A percentile compares a stretch with the other conserved stretches of the same genome.
phyloP scores from a whole-genome alignment of 2,113 vertebrate genomes.

The Podilymbus podiceps region DNA sequence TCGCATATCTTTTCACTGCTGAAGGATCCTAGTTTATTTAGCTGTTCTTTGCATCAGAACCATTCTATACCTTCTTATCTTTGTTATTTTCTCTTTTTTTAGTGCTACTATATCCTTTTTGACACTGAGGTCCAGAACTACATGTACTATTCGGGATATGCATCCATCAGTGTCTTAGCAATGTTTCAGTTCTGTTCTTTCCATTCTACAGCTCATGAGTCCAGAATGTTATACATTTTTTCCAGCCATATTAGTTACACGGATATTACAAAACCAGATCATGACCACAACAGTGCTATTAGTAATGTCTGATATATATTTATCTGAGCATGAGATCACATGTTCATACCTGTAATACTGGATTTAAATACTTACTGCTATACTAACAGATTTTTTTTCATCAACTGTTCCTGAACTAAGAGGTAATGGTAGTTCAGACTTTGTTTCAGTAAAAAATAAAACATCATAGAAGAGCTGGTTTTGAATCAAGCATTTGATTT shows the following conservation, averaged over 20 bases:
- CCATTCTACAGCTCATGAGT: background rate
- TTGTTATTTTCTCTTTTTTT: background rate
- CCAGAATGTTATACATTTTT: background rate
- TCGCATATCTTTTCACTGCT: background rate
- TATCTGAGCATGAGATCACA: background rate
- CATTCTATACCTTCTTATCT: background rate
- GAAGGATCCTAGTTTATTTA: background rate
- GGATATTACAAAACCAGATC: background rate
- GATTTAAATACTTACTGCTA: background rate
- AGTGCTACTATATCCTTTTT: background rate
- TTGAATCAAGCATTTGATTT: background rate
- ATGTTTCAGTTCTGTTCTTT: background rate
- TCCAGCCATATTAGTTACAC: background rate
- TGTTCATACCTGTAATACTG: background rate
- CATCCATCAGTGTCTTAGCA: background rate
- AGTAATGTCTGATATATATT: background rate
- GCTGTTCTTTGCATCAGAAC: background rate
- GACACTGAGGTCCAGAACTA: background rate
- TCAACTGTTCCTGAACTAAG: background rate
- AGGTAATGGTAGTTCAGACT: background rate
- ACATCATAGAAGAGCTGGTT: background rate
- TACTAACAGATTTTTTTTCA: background rate
- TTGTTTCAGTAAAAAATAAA: background rate
- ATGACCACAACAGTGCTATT: background rate
- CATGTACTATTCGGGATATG: background rate